Percentiles rank a stretch among this genome's conserved stretches.
Conservation (phyloP, 2,797 vertebrate genomes). For the Anguilla obscura region DNA sequence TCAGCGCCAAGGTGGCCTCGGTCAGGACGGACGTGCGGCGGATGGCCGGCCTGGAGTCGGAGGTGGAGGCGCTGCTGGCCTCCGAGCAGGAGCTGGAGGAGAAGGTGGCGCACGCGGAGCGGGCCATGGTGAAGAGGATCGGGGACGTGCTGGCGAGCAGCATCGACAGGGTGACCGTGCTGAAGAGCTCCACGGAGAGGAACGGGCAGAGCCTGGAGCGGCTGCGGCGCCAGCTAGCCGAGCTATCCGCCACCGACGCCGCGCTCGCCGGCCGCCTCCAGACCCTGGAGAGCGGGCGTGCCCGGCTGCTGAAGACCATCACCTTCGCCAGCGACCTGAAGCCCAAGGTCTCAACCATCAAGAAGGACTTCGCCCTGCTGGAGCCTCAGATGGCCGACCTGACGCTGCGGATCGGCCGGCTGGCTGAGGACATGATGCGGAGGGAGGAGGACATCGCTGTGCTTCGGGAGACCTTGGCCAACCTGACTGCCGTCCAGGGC, state of each 20-base stretch:
- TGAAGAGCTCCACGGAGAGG: conserved; percentile 75
- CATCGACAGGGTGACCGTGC: conserved; percentile 78
- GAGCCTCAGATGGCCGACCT: conserved; percentile 84
- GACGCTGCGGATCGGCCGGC: conserved; percentile 80
- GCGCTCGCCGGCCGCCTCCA: conserved; percentile 71
- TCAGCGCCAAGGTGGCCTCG: conserved; percentile 76
- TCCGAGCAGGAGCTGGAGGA: conserved; percentile 78
- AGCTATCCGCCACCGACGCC: conserved; percentile 68
- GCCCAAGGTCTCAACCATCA: conserved; percentile 84
- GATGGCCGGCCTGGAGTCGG: conserved; percentile 84
- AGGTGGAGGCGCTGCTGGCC: conserved; percentile 74
- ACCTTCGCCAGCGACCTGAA: conserved; percentile 88
- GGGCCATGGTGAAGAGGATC: conserved; percentile 77
- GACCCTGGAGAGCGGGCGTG: conserved; percentile 82
- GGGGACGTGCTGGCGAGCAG: conserved; percentile 82
- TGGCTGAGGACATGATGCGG: conserved; percentile 78
- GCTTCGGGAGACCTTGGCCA: conserved; percentile 77
- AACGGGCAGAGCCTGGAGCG: conserved; percentile 74
- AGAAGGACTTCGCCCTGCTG: conserved; percentile 79
- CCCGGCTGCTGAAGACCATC: conserved; percentile 81
- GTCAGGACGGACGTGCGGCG: conserved; percentile 89
- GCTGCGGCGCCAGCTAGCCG: conserved; percentile 66
- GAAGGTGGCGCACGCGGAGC: conserved; percentile 76
- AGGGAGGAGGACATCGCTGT: conserved; percentile 76
- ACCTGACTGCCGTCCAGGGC: conserved; percentile 69